These are phyloP conservation scores for Adelognathus sp. DNA, from an alignment of 2,888 invertebrate species.

Conservation along the genomic window DNA sequence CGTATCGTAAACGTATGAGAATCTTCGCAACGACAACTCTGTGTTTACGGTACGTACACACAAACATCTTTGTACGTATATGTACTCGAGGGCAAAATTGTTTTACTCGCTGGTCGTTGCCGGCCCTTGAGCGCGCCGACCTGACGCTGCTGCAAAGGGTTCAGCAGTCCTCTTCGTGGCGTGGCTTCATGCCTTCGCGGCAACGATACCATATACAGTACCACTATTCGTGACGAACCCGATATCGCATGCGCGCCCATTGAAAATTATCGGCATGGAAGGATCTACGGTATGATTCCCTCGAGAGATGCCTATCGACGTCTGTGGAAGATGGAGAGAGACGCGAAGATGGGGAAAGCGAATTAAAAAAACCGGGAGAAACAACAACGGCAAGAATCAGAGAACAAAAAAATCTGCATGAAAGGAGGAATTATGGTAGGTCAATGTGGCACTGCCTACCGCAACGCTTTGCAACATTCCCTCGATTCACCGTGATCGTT, in stretches of 20 bases:
- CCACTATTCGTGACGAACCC: conserved; percentile 66
- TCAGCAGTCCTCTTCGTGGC: too few relatives aligned
- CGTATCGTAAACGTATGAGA: conserved; percentile 10
- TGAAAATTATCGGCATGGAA: conserved; percentile 70
- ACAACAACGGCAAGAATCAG: not conserved
- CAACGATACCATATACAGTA: not conserved
- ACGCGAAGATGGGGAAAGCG: not conserved
- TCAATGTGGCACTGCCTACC: conserved; percentile 52
- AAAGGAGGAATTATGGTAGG: conserved; percentile 60
- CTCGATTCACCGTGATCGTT: conserved; percentile 6
- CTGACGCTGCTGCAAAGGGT: conserved; percentile 6
- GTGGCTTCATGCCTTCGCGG: conserved; percentile 29
- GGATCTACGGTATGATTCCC: conserved; percentile 71
- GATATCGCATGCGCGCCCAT: conserved; percentile 68
- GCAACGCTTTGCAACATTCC: conserved; percentile 44
- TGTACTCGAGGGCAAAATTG: conserved; percentile 20
- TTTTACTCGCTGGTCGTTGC: conserved; percentile 5
- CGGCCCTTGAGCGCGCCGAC: conserved; percentile 21
- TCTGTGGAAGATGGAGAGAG: not conserved
- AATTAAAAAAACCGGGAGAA: not conserved
- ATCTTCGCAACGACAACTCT: not conserved
- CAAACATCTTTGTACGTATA: conserved; percentile 6
- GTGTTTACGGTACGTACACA: not conserved
- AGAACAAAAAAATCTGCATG: conserved; percentile 25
- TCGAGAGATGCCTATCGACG: conserved; percentile 37